Percentiles rank a stretch among this genome's conserved stretches.
phyloP scores from a whole-genome alignment of 2,113 vertebrate genomes.

The Ophiodon elongatus region DNA sequence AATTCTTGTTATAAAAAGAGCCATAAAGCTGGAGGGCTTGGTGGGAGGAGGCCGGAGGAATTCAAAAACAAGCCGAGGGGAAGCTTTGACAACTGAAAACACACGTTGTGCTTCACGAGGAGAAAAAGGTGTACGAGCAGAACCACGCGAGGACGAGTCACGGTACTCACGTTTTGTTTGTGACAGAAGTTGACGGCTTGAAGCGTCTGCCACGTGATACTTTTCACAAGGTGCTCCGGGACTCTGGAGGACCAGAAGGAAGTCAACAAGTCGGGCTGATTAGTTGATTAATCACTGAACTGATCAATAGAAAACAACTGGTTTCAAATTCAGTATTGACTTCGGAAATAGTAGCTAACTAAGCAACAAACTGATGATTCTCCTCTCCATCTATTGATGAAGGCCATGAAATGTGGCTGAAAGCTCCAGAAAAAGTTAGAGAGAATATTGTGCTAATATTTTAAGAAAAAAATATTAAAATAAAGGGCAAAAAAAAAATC shows the following conservation, averaged over 20 bases:
- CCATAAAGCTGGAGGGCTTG: slow-evolving; percentile 18
- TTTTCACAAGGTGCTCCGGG: slow-evolving; percentile 92
- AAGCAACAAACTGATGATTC: background rate
- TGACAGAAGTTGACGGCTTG: slow-evolving; percentile 98
- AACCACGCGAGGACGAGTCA: background rate
- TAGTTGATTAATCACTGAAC: background rate
- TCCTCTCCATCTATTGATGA: background rate
- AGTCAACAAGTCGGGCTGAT: background rate
- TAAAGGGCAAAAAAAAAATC: too few relatives aligned
- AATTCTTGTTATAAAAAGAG: slow-evolving; percentile 73
- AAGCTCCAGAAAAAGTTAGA: background rate
- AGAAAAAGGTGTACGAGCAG: background rate
- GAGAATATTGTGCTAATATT: background rate
- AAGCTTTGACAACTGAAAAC: background rate
- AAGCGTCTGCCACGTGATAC: slow-evolving; percentile 95
- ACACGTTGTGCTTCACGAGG: background rate
- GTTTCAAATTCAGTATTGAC: background rate
- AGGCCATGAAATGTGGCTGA: background rate
- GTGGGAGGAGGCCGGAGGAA: slow-evolving; percentile 26
- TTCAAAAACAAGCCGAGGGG: slow-evolving; percentile 34
- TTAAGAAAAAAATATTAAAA: too few relatives aligned
- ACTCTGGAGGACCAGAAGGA: slow-evolving; percentile 77
- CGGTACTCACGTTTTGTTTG: slow-evolving; percentile 91
- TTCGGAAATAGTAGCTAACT: background rate
- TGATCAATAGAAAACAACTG: background rate